Conservation (phyloP, 1,140 invertebrate species). For the Neodiprion pinetum region DNA sequence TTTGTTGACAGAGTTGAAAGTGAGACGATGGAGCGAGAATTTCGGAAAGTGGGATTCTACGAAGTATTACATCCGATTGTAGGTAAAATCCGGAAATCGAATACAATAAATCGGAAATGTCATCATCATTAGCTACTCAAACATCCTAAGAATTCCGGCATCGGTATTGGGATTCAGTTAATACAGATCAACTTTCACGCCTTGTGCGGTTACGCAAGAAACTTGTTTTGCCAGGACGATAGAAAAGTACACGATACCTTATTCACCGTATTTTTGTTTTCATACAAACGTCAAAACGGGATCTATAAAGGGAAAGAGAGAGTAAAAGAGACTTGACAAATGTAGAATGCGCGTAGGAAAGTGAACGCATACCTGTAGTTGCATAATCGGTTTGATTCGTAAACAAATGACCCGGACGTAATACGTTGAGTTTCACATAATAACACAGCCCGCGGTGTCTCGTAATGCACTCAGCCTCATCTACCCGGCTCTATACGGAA, state of each 20-base stretch:
- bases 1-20: not conserved
- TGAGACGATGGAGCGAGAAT: not conserved
- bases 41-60: not conserved
- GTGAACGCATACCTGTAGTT: not conserved
- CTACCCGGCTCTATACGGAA: too few relatives aligned
- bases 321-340: not conserved
- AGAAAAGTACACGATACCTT: slow-evolving; percentile 30
- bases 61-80: not conserved
- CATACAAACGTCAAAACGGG: slow-evolving; percentile 3
- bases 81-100: not conserved
- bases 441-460: too few relatives aligned
- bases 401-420: too few relatives aligned
- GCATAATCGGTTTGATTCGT: too few relatives aligned
- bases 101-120: not conserved
- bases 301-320: not conserved
- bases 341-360: too few relatives aligned
- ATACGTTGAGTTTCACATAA: too few relatives aligned
- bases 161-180: slow-evolving; percentile 3
- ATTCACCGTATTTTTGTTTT: slow-evolving; percentile 14
- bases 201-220: slow-evolving; percentile 47
- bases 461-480: too few relatives aligned
- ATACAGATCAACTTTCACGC: slow-evolving; percentile 45
- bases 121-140: slow-evolving; percentile 16
- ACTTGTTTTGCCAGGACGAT: slow-evolving; percentile 38
- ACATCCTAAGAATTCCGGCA: slow-evolving; percentile 25